A percentile compares a stretch with the other conserved stretches of the same genome.
Evolutionary conservation across 2,113 vertebrate genomes (phyloP).

Genomic region (Heterotis niloticus): DNA sequence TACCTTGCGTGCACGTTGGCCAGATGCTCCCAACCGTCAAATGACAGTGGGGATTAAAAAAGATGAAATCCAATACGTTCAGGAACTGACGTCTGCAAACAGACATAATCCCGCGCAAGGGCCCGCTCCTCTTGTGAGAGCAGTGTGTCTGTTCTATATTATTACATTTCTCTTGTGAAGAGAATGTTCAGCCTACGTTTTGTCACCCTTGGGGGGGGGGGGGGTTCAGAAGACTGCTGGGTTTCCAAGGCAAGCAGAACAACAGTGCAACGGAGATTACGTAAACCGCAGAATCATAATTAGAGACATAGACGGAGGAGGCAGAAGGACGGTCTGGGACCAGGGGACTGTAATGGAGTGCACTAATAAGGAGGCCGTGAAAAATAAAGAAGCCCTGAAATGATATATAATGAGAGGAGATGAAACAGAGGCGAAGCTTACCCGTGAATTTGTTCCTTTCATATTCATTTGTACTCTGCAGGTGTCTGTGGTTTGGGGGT

Average conservation of each 20-base stretch:
- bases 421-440: neutral
- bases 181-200: neutral
- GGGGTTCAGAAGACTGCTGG: neutral
- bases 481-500: conserved; percentile 5
- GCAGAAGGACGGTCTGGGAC: neutral
- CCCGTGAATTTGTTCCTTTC: neutral
- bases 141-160: neutral
- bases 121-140: neutral
- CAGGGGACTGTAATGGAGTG: neutral
- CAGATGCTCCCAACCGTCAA: no score
- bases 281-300: neutral
- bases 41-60: no score
- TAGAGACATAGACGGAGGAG: neutral
- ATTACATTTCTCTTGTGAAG: neutral
- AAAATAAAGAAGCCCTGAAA: neutral
- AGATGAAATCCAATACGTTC: neutral
- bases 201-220: neutral
- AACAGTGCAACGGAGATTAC: neutral
- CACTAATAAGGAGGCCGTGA: conserved; percentile 6
- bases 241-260: neutral
- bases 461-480: neutral
- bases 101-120: neutral
- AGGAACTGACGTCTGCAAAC: neutral
- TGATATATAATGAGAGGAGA: neutral
- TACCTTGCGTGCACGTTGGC: no score